Evolutionary conservation across 1,140 invertebrate species (phyloP).

Genomic region (Tetramorium alpestre): DNA sequence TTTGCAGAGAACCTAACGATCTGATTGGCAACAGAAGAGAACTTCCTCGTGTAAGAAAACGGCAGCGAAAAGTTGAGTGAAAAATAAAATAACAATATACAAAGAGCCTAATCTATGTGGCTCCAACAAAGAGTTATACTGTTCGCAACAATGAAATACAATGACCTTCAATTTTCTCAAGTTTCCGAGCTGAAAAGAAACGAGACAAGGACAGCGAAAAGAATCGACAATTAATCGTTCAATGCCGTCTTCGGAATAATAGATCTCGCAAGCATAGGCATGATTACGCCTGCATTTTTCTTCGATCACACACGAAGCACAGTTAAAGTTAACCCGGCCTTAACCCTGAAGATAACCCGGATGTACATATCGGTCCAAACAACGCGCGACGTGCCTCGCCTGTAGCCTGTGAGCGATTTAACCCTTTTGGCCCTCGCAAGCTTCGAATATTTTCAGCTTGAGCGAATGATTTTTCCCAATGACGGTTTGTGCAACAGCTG

Average conservation of each 20-base stretch:
- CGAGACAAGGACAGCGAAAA: not conserved
- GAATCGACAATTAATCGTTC: not conserved
- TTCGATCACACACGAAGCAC: conserved; percentile 18
- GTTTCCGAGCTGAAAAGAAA: not conserved
- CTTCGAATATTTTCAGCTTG: conserved; percentile 8
- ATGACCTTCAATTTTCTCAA: not conserved
- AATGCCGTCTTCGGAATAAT: conserved; percentile 4
- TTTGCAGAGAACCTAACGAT: not conserved
- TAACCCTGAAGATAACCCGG: conserved; percentile 51
- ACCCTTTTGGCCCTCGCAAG: not conserved
- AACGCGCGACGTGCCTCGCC: not conserved
- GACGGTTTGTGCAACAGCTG: not conserved
- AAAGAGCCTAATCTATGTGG: not conserved
- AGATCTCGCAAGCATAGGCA: not conserved
- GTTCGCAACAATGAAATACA: not conserved
- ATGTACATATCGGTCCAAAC: conserved; percentile 16
- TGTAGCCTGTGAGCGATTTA: not conserved
- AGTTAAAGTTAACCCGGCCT: conserved; percentile 27
- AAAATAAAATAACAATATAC: not conserved
- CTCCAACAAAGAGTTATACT: not conserved
- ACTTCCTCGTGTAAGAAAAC: not conserved
- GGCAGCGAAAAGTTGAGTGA: not conserved
- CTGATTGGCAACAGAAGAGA: not conserved
- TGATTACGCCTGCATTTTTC: conserved; percentile 15
- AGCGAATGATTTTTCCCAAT: not conserved